phyloP scores from a whole-genome alignment of 2,797 vertebrate species.

The Lerista edwardsae region DNA sequence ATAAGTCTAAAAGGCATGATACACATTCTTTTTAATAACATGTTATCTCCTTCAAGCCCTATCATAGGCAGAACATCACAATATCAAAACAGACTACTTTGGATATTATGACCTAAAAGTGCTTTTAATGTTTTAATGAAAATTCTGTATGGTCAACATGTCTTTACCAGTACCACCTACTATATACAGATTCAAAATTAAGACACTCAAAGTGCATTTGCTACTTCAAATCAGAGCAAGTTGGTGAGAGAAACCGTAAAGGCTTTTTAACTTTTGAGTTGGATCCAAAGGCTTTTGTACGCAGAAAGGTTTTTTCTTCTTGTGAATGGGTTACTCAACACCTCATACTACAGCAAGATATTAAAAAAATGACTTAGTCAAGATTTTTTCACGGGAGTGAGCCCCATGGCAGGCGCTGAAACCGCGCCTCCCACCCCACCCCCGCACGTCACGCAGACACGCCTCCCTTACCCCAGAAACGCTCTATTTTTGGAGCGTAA shows the following conservation, averaged over 20 bases:
- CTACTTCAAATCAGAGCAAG: neutral
- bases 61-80: conserved; percentile 16
- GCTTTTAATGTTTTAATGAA: conserved; percentile 16
- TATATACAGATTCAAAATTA: conserved; percentile 18
- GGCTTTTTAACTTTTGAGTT: neutral
- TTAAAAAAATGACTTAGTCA: neutral
- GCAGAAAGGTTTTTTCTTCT: neutral
- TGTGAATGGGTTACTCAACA: neutral
- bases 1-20: neutral
- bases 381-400: no score
- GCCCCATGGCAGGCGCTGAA: no score
- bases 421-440: no score
- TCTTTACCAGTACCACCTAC: conserved; percentile 9
- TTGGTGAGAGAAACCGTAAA: neutral
- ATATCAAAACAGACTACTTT: conserved; percentile 24
- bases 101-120: conserved; percentile 13
- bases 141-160: conserved; percentile 29
- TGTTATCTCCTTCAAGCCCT: conserved; percentile 7
- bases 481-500: no score
- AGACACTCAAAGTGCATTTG: conserved; percentile 30
- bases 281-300: neutral
- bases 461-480: no score
- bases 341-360: neutral
- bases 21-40: neutral
- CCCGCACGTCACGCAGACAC: no score